These are phyloP conservation scores for Gasterosteus aculeatus DNA, from an alignment of 2,113 vertebrate species.

Conservation along the genomic window DNA sequence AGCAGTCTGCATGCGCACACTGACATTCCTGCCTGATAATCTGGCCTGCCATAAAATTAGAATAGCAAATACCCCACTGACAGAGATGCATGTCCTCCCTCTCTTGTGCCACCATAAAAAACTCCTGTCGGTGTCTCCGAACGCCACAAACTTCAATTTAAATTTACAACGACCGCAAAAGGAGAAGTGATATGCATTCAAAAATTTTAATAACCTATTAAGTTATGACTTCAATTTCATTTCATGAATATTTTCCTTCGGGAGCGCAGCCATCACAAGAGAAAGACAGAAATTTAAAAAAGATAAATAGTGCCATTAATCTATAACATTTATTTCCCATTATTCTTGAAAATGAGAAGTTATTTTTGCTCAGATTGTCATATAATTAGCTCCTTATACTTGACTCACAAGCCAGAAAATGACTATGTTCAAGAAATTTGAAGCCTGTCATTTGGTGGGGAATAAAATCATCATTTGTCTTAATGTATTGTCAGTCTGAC, in stretches of 20 bases:
- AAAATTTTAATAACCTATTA: slow-evolving; percentile 98
- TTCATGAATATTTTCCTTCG: slow-evolving; percentile 97
- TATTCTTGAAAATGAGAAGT: slow-evolving; percentile 98
- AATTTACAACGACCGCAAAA: slow-evolving; percentile 98
- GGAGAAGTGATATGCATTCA: slow-evolving; percentile 99
- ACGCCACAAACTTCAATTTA: slow-evolving; percentile 99
- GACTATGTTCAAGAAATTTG: slow-evolving; percentile 91
- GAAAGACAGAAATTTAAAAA: slow-evolving; percentile 92
- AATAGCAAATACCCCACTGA: slow-evolving; percentile 99
- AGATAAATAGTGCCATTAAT: slow-evolving; percentile 99
- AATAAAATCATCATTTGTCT: slow-evolving; percentile 98
- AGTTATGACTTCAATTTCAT: slow-evolving; percentile 98
- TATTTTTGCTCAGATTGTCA: slow-evolving; percentile 93
- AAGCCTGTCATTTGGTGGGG: slow-evolving; percentile 96
- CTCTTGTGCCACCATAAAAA: slow-evolving; percentile 92
- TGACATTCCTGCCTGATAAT: slow-evolving; percentile 99
- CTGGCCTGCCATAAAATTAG: slow-evolving; percentile 99
- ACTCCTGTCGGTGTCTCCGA: slow-evolving; percentile 92
- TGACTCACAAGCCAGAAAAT: slow-evolving; percentile 93
- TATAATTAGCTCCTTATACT: slow-evolving; percentile 98
- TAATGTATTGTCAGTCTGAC: slow-evolving; percentile 97
- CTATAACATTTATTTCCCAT: slow-evolving; percentile 97
- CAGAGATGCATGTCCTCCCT: slow-evolving; percentile 99
- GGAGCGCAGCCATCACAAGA: slow-evolving; percentile 89
- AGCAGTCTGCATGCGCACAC: slow-evolving; percentile 86